Base-by-base conservation (phyloP, 1,140 invertebrate species). In the Dendroctonus ponderosae region DNA sequence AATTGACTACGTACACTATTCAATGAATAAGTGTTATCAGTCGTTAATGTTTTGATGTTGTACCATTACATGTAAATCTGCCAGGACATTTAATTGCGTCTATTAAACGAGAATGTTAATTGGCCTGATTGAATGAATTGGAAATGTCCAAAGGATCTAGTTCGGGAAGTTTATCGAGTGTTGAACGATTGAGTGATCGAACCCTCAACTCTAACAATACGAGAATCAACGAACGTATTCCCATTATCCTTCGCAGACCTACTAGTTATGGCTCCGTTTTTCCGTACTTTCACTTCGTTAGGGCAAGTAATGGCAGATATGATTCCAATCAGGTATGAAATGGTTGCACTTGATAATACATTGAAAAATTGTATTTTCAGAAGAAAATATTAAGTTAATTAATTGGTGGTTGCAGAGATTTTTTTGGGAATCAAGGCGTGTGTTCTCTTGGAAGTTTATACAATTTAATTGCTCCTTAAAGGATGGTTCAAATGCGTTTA, bases 261-360 rank as follows among this genome's bases (percentile, higher is more conserved):
- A 71, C 71, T 26, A 75, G 72, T 54, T 78, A 78, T 66, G 77
- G 77, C 12, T 77, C 77, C 4, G 56, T 77, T 8, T 70, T 78
- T 38, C 74, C 77, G 6, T 77, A 77, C 68, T 77, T 76, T 67
- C 69, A 78, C 51, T 78, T 77, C 56, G 54, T 77, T 26, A 74
- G 65, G 58, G 57, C 67, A 15, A 70, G 37, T 14, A 56, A 48
- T 14, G 63, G 44, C 52, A 66, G 62, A 49, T 60, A 64, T 49
- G 48, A 15, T 5, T 65, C 62, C 60, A 70, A 46, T 57, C 70
- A 74, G 70, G 67, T 71, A 73, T 66, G 58, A 37, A 56, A 46
- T 14, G 26, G 26, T 26, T 52, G 6, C 14, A 52, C 6, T n/a
- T 52, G 9, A 26, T 52, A 15, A 11, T 52, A 9, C 15, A 26